Evolutionary conservation across 2,797 vertebrate genomes (phyloP).

Genomic region (Etheostoma perlongum): DNA sequence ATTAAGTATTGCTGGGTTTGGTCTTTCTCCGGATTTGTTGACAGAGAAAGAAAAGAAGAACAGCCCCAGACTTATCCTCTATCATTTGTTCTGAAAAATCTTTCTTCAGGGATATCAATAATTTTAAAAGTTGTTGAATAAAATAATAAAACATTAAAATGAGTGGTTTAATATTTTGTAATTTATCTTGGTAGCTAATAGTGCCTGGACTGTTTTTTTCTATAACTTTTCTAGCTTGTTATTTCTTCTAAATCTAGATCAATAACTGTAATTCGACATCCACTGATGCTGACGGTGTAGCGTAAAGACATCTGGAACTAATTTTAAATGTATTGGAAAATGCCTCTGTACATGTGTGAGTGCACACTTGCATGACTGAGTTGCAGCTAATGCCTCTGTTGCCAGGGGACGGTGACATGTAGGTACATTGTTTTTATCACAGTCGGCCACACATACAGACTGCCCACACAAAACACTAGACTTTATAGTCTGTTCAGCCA

Average conservation of each 20-base stretch:
- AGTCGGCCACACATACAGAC: slow-evolving; percentile 62
- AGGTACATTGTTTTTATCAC: slow-evolving; percentile 75
- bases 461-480: slow-evolving; percentile 64
- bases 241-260: not conserved
- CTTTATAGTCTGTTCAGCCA: slow-evolving; percentile 42
- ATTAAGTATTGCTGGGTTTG: not conserved
- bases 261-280: not conserved
- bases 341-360: not conserved
- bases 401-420: slow-evolving; percentile 79
- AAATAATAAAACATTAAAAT: not conserved
- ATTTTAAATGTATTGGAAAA: slow-evolving; percentile 28
- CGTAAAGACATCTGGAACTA: slow-evolving; percentile 1
- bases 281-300: not conserved
- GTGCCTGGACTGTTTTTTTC: not conserved
- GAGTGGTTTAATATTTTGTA: not conserved
- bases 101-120: not conserved
- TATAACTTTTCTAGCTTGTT: not conserved
- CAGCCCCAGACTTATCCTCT: not conserved
- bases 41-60: not conserved
- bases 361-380: slow-evolving; percentile 35
- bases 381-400: slow-evolving; percentile 65
- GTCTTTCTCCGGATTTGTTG: not conserved
- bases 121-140: not conserved
- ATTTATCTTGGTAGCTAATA: not conserved
- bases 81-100: not conserved